Evolutionary conservation across 2,113 vertebrate species (phyloP).

Genomic region (Malurus elegans): DNA sequence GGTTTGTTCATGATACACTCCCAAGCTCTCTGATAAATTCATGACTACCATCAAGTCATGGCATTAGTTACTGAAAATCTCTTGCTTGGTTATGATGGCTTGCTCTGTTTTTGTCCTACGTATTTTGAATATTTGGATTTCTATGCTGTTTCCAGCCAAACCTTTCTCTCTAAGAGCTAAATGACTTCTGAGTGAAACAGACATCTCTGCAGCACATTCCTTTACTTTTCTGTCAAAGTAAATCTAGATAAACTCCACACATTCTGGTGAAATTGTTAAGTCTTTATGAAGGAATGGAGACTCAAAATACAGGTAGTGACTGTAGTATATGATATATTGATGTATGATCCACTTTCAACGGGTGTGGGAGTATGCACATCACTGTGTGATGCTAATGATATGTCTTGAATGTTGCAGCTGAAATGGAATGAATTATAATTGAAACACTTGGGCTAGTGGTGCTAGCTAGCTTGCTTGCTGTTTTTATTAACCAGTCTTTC

Average conservation of each 20-base stretch:
- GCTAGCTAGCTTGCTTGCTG: neutral
- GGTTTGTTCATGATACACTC: neutral
- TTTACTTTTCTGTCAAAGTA: neutral
- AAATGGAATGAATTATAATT: neutral
- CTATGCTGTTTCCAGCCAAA: neutral
- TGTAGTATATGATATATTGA: neutral
- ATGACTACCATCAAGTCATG: neutral
- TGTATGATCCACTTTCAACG: neutral
- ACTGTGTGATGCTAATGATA: neutral
- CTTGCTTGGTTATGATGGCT: neutral
- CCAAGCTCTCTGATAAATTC: neutral
- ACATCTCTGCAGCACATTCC: neutral
- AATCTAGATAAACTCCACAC: neutral
- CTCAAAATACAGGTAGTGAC: neutral
- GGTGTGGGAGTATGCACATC: neutral
- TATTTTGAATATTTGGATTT: neutral
- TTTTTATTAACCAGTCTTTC: conserved; percentile 20
- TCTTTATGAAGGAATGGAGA: neutral
- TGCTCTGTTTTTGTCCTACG: neutral
- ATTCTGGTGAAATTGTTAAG: neutral
- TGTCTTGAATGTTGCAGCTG: neutral
- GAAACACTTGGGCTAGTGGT: neutral
- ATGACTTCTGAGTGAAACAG: neutral
- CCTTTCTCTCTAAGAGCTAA: neutral
- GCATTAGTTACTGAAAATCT: neutral